Base-by-base conservation (phyloP, 1,140 invertebrate genomes). In the Cydia strobilella region DNA sequence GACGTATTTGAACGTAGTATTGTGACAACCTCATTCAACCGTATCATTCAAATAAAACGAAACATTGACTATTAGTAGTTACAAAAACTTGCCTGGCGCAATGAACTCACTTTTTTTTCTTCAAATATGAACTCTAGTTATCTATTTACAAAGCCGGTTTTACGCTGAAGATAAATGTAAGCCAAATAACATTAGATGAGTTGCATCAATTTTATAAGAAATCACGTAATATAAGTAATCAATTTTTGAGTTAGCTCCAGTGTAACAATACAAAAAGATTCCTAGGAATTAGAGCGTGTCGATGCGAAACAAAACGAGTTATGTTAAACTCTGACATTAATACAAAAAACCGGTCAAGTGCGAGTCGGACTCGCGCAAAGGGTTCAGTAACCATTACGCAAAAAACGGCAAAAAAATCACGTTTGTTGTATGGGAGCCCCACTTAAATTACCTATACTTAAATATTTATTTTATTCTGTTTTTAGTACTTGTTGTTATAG, bases 171-270 rank as follows among this genome's bases (percentile, higher is more conserved):
- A n/a, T 35, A 39, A 69, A 35, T 18, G 27, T 69, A 35, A 31
- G 31, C 15, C 13, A 69, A 35, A 69, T 35, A 35, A 35, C 27
- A 69, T 69, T 69, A 35, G 27, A 18, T 69, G 27, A 42, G 27
- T 35, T 31, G 27, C 27, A n/a, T 39, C 27, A 20, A 35, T 69
- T 35, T 69, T 18, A 18, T 35, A 35, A 35, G 13, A 9, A n/a
- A 35, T 39, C 31, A 69, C n/a, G 65, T 35, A 35, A 69, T 66
- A 15, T 63, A n/a, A n/a, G n/a, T n/a, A 12, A 63, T n/a, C 63
- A 7, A 59, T 59, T 59, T 59, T 59, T 59, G 54, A 59, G 54
- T 23, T 23, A 59, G 15, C 18, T 54, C 54, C 20, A 59, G 23
- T 59, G 20, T 59, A 9, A 23, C 10, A 59, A 2, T 59, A 59